Evolutionary conservation across 2,888 invertebrate genomes (phyloP).

Genomic region (Napeogenes inachia): DNA sequence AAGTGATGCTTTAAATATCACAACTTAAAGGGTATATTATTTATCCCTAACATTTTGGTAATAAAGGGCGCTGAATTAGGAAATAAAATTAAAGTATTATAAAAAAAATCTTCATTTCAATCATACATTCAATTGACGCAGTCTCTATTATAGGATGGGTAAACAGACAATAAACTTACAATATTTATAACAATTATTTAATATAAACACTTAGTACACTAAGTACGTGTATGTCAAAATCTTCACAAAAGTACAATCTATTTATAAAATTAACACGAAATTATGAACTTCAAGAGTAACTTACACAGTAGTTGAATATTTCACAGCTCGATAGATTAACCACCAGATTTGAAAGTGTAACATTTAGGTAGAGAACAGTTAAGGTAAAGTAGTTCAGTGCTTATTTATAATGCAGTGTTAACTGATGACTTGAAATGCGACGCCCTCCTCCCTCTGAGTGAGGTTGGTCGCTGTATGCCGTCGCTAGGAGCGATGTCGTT

Average conservation of each 20-base stretch:
- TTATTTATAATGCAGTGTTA: slow-evolving; percentile 7
- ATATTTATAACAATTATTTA: slow-evolving; percentile 23
- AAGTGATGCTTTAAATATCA: no score
- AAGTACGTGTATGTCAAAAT: slow-evolving; percentile 21
- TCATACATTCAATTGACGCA: slow-evolving; percentile 19
- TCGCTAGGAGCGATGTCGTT: slow-evolving; percentile 45
- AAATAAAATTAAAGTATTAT: neutral
- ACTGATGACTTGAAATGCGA: slow-evolving; percentile 13
- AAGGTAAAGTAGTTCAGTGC: neutral
- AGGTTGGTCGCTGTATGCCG: slow-evolving; percentile 16
- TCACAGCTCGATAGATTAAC: slow-evolving; percentile 25
- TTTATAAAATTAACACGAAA: slow-evolving; percentile 22
- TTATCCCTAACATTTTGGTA: no score
- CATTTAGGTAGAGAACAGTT: slow-evolving; percentile 4
- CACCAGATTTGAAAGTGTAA: slow-evolving; percentile 11
- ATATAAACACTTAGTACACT: slow-evolving; percentile 22
- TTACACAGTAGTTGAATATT: slow-evolving; percentile 19
- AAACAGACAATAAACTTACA: slow-evolving; percentile 8
- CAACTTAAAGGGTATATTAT: no score
- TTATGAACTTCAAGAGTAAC: slow-evolving; percentile 19
- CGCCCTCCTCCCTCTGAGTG: slow-evolving; percentile 14
- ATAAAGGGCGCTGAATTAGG: no score
- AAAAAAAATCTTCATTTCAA: slow-evolving; percentile 13
- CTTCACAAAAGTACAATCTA: slow-evolving; percentile 21
- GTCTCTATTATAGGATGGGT: slow-evolving; percentile 12